Conservation (phyloP, 2,797 vertebrate genomes). For the Naso thynnoides region DNA sequence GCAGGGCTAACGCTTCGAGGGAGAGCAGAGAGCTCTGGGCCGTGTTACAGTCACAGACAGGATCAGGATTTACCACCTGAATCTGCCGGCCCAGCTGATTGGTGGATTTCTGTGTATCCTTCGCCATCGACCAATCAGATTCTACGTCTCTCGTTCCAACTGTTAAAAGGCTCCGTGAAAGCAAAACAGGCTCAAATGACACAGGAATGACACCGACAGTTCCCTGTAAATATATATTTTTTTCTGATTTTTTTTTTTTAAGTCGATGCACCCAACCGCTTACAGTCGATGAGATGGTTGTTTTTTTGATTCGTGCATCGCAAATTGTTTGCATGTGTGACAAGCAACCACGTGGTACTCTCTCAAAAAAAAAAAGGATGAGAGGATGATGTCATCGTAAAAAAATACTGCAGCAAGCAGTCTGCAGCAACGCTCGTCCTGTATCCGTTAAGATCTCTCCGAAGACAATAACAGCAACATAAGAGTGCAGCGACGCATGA, state of each 20-base stretch:
- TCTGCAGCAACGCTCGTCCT: conserved; percentile 67
- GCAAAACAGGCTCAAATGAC: conserved; percentile 56
- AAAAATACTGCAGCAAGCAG: conserved; percentile 84
- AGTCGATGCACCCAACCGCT: not conserved
- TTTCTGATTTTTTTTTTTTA: not conserved
- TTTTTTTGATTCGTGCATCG: conserved; percentile 25
- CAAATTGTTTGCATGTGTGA: conserved; percentile 54
- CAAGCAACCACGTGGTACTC: conserved; percentile 69
- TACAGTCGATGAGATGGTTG: not conserved
- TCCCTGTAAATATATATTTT: fast-evolving
- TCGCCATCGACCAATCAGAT: conserved; percentile 71
- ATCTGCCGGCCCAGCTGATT: conserved; percentile 73
- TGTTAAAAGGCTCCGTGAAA: conserved; percentile 70
- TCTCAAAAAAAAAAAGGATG: conserved; percentile 63
- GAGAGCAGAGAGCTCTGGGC: conserved; percentile 66
- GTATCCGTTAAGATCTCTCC: no score
- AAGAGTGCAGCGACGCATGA: conserved; percentile 75
- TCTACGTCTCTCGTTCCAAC: conserved; percentile 64
- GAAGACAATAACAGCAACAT: no score
- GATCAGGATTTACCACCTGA: conserved; percentile 81
- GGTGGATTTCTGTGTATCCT: conserved; percentile 56
- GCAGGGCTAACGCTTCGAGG: conserved; percentile 61
- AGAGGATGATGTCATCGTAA: conserved; percentile 84
- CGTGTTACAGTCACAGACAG: conserved; percentile 73
- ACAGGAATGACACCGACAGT: conserved; percentile 17